Evolutionary conservation across 2,113 vertebrate species (phyloP), one percentile per base, ranked within the genome.

Genomic region (Marmota flaviventris): DNA sequence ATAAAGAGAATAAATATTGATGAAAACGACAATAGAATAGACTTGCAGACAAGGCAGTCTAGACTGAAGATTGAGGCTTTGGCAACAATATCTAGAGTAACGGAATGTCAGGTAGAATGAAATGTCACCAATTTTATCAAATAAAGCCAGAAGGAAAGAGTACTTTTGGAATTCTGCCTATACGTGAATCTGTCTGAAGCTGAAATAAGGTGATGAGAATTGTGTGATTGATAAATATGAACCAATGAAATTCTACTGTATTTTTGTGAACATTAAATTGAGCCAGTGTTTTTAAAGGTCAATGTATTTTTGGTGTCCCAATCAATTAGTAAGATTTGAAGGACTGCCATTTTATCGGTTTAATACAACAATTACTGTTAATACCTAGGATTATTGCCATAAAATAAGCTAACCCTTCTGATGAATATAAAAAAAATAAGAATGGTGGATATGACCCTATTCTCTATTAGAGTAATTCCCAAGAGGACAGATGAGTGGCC

Each of bases 251-350:
- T 24, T 34, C 3, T 29, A 53, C 29, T 85, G 3, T 94, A 20
- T 45, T 67, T 95, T 95, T 78, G 48, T 27, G 34, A 92, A 93
- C 39, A 69, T 84, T 85, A 73, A 95, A 89, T 2, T 93, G 69
- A 83, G 53, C 27, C 87, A 48, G 3, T 0, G 25, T 12, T 83
- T 42, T 83, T 83, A 84, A 87, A 91, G 34, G 42, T 79, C 32
- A 89, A 2, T 14, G 7, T 51, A 14, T 25, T 78, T 17, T 48
- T 51, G 18, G 16, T 96, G 81, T 45, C 51, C 63, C 34, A 39
- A 85, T 29, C 22, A 88, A 79, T 91, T 34, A 84, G 8, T 58
- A 51, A 48, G 20, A 75, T 86, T 85, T 96, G 18, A 89, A 3
- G 34, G 48, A 86, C 32, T 58, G 22, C 9, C 39, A 88, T 7